phyloP scores from a whole-genome alignment of 2,888 invertebrate genomes.

The Leptinotarsa haldemani region DNA sequence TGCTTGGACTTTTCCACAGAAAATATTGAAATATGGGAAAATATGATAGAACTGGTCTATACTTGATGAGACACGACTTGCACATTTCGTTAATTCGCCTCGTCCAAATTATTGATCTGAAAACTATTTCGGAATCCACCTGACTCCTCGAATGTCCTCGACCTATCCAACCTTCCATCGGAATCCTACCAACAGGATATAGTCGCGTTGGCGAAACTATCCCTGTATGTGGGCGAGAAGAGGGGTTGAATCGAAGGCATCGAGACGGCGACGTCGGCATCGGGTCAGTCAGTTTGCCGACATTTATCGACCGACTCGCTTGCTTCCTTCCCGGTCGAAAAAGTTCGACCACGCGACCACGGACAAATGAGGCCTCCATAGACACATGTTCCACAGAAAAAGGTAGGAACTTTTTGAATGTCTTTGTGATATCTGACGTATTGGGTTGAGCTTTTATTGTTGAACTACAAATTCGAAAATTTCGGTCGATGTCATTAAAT shows the following conservation, averaged over 20 bases:
- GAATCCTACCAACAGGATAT: slow-evolving; percentile 1
- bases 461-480: too few relatives aligned
- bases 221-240: slow-evolving; percentile 22
- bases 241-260: slow-evolving; percentile 55
- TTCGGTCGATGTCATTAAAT: too few relatives aligned
- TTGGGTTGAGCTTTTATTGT: not conserved
- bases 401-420: slow-evolving; percentile 53
- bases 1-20: too few relatives aligned
- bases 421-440: not conserved
- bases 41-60: too few relatives aligned
- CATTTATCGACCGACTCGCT: slow-evolving; percentile 59
- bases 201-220: not conserved
- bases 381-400: slow-evolving; percentile 62
- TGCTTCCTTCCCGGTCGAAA: slow-evolving; percentile 44
- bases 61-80: too few relatives aligned
- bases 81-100: too few relatives aligned
- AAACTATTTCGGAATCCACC: not conserved
- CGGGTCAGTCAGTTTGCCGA: slow-evolving; percentile 64
- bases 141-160: not conserved
- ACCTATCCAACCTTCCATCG: slow-evolving; percentile 7
- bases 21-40: too few relatives aligned
- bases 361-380: slow-evolving; percentile 64
- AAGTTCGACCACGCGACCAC: slow-evolving; percentile 57
- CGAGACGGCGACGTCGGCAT: slow-evolving; percentile 59
- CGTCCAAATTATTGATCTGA: not conserved